Evolutionary conservation across 2,888 invertebrate species (phyloP).

Genomic region (Leptopilina myrica): DNA sequence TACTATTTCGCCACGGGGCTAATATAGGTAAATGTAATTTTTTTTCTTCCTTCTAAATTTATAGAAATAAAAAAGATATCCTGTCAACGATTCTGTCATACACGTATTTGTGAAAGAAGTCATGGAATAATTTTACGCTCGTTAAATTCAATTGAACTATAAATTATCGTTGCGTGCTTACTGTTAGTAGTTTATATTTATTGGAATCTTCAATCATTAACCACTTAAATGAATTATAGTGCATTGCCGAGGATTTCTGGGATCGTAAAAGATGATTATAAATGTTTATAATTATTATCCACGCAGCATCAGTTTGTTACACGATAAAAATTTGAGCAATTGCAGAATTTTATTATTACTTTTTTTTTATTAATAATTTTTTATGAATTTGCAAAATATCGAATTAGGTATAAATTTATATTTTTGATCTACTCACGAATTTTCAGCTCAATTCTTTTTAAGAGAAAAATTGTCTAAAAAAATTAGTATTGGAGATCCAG

Average conservation of each 20-base stretch:
- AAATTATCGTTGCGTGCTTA: slow-evolving; percentile 8
- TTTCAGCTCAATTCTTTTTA: too few species aligned
- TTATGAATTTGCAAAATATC: too few species aligned
- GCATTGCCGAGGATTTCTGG: neutral
- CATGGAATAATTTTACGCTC: slow-evolving; percentile 4
- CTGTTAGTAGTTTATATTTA: neutral
- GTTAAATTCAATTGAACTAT: slow-evolving; percentile 9
- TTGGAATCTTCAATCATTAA: slow-evolving; percentile 13
- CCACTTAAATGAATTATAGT: slow-evolving; percentile 14
- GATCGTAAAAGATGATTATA: neutral
- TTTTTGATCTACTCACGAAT: too few species aligned
- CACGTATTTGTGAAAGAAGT: neutral
- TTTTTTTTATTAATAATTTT: neutral
- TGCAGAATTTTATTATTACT: neutral
- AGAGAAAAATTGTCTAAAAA: too few species aligned
- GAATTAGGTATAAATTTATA: too few species aligned
- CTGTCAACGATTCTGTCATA: neutral
- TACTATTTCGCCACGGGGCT: too few species aligned
- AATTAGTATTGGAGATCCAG: too few species aligned
- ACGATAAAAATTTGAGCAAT: too few species aligned
- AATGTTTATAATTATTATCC: neutral
- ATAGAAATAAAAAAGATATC: neutral
- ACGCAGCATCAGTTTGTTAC: neutral
- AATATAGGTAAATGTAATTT: too few species aligned
- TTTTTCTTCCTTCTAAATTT: too few species aligned